A percentile compares a stretch with the other conserved stretches of the same genome.
Conservation (phyloP, 2,888 invertebrate species). For the Torymus auratus region DNA sequence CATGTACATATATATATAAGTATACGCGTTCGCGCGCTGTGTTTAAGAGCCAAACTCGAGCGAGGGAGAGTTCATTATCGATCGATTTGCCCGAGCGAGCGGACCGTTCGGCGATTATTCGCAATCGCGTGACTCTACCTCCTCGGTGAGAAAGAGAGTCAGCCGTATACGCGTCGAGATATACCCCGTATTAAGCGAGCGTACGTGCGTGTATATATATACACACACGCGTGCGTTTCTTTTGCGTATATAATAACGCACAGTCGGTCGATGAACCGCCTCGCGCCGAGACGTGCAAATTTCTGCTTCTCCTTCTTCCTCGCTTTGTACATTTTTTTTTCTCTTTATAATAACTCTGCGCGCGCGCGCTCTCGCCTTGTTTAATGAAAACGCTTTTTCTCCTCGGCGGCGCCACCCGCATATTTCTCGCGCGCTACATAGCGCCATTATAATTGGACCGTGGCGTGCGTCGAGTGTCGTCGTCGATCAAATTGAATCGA, state of each 20-base stretch:
- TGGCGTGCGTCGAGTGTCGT: neutral
- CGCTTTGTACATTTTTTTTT: no score
- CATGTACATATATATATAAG: no score
- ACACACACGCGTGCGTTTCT: neutral
- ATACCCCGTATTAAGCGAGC: conserved; percentile 3
- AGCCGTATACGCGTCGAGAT: conserved; percentile 56
- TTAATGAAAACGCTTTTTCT: no score
- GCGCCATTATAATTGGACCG: neutral
- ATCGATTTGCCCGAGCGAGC: conserved; percentile 14
- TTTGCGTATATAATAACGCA: neutral
- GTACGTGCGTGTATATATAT: neutral
- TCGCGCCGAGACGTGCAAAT: neutral
- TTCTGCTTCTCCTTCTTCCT: neutral
- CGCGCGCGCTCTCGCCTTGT: no score
- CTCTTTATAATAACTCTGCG: no score
- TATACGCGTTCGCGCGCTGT: neutral
- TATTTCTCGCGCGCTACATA: neutral
- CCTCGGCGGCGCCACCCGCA: no score
- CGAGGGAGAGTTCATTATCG: conserved; percentile 34
- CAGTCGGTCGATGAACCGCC: conserved; percentile 16
- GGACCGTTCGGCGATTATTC: conserved; percentile 34
- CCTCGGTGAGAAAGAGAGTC: no score
- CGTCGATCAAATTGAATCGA: neutral
- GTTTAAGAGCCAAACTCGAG: conserved; percentile 17
- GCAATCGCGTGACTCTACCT: conserved; percentile 54